Base-by-base conservation (phyloP, 2,888 invertebrate genomes). In the Heliconius erato region DNA sequence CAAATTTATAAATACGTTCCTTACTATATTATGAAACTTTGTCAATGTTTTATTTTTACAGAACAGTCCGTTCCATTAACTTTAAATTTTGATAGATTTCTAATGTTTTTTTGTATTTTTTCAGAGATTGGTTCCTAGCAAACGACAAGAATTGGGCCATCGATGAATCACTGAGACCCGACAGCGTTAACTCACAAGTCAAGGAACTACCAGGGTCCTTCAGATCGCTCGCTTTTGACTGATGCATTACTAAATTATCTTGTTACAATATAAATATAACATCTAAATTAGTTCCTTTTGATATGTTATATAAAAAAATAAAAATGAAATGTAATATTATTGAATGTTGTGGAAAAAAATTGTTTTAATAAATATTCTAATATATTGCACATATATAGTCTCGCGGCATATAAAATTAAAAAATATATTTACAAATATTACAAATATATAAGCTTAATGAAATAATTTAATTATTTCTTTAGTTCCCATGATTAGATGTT, bases 101-200 rank as follows among this genome's bases (percentile, higher is more conserved):
- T 54, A 54, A 54, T 54, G 9, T 26, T 3, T 11, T 26, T 65
- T 12, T 65, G 4, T 26, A 54, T 19, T 67, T 84, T 94, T 88
- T 79, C 90, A 96, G 97, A 86, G 96, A 97, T 72, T 97, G 96
- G 93, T 95, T 97, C 86, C 90, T 96, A 84, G 91, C 94, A 84
- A 96, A 97, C 87, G 96, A 97, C 86, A 89, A 94, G 35, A 94
- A 96, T 74, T 97, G 97, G 97, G 93, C 93, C 78, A 94, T 97
- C 1, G 96, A 97, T 86, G 97, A 97, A 89, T 88, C 91, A 0
- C 91, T 92, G 79, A 91, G 97, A 84, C 96, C 96, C 84, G 93
- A 91, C 84, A 90, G 87, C 19, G 94, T 94, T 85, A 92, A 92
- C 0, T 90, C 92, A 54, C 89, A 91, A 82, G 89, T 93, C 0